phyloP scores from a whole-genome alignment of 2,797 vertebrate species.

The Gallinago solitaria region DNA sequence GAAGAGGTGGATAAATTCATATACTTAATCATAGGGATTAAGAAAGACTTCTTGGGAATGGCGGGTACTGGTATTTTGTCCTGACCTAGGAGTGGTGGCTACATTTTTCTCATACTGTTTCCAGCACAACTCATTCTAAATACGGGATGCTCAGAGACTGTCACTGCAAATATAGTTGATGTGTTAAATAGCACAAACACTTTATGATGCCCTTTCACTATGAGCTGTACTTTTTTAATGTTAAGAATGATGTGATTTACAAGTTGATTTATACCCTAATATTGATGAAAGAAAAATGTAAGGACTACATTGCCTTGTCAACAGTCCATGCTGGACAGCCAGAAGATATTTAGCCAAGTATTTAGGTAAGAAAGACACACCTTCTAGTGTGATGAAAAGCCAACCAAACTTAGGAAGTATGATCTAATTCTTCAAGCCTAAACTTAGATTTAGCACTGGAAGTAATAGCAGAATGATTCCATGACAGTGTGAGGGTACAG shows the following conservation, averaged over 20 bases:
- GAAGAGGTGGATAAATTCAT: constrained; percentile 22
- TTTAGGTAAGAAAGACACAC: constrained; percentile 1
- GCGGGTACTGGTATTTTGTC: background rate
- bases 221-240: background rate
- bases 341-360: background rate
- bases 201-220: background rate
- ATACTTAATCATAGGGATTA: constrained; percentile 44
- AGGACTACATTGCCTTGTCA: background rate
- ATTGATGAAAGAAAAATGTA: constrained; percentile 3
- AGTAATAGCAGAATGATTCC: constrained; percentile 8
- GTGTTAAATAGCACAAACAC: background rate
- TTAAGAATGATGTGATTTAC: background rate
- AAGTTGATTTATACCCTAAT: constrained; percentile 25
- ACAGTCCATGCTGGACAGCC: background rate
- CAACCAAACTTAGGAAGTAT: constrained; percentile 19
- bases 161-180: background rate
- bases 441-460: constrained; percentile 21
- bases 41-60: constrained; percentile 36
- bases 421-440: constrained; percentile 1
- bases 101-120: constrained; percentile 40
- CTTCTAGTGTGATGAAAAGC: constrained; percentile 6
- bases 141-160: background rate
- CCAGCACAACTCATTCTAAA: constrained; percentile 23
- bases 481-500: background rate
- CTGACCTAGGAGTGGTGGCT: constrained; percentile 18